Conservation (phyloP, 2,888 invertebrate species). For the Cataglyphis rosenhaueri region DNA sequence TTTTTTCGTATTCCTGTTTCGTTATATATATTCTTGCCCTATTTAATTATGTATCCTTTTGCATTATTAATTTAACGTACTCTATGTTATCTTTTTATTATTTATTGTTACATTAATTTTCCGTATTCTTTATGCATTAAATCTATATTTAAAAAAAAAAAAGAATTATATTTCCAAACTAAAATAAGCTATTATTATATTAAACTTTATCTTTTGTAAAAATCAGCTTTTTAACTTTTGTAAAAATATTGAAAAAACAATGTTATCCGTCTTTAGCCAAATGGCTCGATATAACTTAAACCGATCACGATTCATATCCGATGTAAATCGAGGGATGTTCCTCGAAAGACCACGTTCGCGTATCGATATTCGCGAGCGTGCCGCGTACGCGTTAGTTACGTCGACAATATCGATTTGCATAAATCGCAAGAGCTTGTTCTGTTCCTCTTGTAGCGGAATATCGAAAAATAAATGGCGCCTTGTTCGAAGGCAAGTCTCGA, state of each 20-base stretch:
- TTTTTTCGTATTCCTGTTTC: neutral
- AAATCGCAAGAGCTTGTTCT: slow-evolving; percentile 45
- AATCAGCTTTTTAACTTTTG: neutral
- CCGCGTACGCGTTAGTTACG: slow-evolving; percentile 42
- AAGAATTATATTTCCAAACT: neutral
- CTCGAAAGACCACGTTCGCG: neutral
- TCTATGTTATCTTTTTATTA: neutral
- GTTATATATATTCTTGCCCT: neutral
- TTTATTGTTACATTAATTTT: no score
- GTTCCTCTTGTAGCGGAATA: slow-evolving; percentile 41
- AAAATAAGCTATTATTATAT: neutral
- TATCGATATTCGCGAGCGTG: slow-evolving; percentile 41
- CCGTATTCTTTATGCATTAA: no score
- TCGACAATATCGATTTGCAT: slow-evolving; percentile 45
- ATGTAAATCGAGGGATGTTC: slow-evolving; percentile 18
- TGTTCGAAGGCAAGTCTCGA: slow-evolving; percentile 53
- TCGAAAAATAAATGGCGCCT: slow-evolving; percentile 66
- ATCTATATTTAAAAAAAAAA: neutral
- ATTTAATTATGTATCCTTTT: neutral
- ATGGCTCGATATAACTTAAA: slow-evolving; percentile 19
- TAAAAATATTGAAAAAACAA: neutral
- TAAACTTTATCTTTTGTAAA: neutral
- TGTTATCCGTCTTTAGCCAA: neutral
- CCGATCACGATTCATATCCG: slow-evolving; percentile 11
- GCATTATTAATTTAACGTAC: neutral